Evolutionary conservation across 2,113 vertebrate genomes (phyloP), one percentile per base, ranked within the genome.

Genomic region (Alectura lathami): DNA sequence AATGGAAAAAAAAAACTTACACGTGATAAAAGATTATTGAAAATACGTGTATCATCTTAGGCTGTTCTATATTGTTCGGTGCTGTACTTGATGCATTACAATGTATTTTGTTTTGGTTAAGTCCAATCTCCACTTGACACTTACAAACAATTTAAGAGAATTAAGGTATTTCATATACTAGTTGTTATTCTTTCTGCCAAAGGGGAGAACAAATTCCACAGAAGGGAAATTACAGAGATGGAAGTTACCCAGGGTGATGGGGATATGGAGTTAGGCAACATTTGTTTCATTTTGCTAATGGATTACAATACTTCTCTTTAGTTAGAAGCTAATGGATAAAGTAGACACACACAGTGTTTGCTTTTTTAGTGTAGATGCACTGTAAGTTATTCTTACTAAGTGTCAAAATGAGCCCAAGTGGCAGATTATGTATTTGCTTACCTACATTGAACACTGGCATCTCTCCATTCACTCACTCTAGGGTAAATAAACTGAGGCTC

Each of bases 401-500:
- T 88, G 86, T 97, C 79, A 95, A 96, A 97, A 95, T 68, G 93
- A 95, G 89, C 74, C 90, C 94, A 95, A 91, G 89, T 94, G 88
- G 94, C 93, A 96, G 88, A 96, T 90, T 91, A 93, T 93, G 85
- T 90, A 86, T 95, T 96, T 96, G 91, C 95, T 94, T 97, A 96
- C 94, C 79, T 96, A 95, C 83, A 93, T 94, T 95, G 93, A 88
- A 96, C 89, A 88, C 68, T 96, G 93, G 94, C 94, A 93, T 64
- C 53, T 81, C 90, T 96, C 93, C 93, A 96, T 79, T 81, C 93
- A 78, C 56, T 94, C 76, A 86, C 83, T 90, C 68, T 88, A 67
- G 75, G 76, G 88, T 96, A 95, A 97, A 96, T 95, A 96, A 91
- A 96, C 95, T 89, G 79, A 96, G 89, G 57, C 47, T 95, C 89